Conservation (phyloP, 2,797 vertebrate genomes). For the Percopsis omiscomaycus region DNA sequence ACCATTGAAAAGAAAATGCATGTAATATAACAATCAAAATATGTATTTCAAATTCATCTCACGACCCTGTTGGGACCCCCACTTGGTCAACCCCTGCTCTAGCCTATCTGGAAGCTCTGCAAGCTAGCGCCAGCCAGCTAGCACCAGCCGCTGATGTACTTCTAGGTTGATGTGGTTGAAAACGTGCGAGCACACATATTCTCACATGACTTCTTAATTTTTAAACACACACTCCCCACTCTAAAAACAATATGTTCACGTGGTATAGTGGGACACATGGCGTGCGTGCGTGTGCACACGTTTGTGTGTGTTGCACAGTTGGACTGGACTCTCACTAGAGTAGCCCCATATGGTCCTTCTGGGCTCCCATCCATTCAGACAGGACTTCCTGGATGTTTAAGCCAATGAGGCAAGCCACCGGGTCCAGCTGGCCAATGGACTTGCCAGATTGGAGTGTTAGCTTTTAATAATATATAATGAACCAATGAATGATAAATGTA, state of each 20-base stretch:
- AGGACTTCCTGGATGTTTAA: background rate
- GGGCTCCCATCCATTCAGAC: background rate
- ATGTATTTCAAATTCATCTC: too few relatives aligned
- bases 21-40: too few relatives aligned
- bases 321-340: slow-evolving; percentile 18
- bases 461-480: too few relatives aligned
- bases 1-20: too few relatives aligned
- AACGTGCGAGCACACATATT: background rate
- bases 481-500: too few relatives aligned
- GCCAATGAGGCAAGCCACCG: background rate
- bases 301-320: slow-evolving; percentile 12
- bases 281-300: slow-evolving; percentile 5
- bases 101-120: too few relatives aligned
- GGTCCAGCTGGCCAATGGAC: slow-evolving; percentile 41
- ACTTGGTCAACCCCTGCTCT: too few relatives aligned
- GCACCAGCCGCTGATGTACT: too few relatives aligned
- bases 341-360: slow-evolving; percentile 5
- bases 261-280: slow-evolving; percentile 22
- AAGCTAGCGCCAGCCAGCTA: too few relatives aligned
- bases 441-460: slow-evolving; percentile 22
- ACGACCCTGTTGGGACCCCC: too few relatives aligned
- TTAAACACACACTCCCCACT: slow-evolving; percentile 1
- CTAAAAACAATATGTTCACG: slow-evolving; percentile 5
- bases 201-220: background rate
- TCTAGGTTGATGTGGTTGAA: slow-evolving; percentile 34